Base-by-base conservation (phyloP, 2,888 invertebrate species). In the Pseudococcus longispinus region DNA sequence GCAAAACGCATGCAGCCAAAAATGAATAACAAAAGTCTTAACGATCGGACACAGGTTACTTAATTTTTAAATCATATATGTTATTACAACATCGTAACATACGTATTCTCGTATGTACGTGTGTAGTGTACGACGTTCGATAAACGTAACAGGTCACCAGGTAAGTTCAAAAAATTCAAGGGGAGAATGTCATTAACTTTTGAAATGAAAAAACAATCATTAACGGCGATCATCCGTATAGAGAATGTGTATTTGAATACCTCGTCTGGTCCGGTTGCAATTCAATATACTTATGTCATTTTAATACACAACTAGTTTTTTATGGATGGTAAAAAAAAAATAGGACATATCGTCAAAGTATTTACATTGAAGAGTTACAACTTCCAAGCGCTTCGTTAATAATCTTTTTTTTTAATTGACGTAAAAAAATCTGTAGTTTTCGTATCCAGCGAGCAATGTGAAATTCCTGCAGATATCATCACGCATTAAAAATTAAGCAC, bases 161-260 rank as follows among this genome's bases (percentile, higher is more conserved):
- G 77, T 80, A 80, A 80, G 77, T 80, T 80, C 77, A 80, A 42
- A 80, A 80, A 80, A 80, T 80, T 80, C 77, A 80, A 80, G 77
- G 77, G 60, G 77, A 42, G 42, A 37, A 80, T 42, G 77, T 80
- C 77, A 20, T 37, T 42, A 37, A 80, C 42, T 80, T n/a, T 20
- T 80, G 77, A 80, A 70, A 42, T 80, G 11, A 80, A 80, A 80
- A 80, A 80, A 80, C 42, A 80, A 80, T 80, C 42, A 42, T 42
- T 80, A 80, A 80, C 60, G 60, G 23, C 32, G 70, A 70, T 65
- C 8, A 20, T 26, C 26, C 70, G 26, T 29, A 70, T 29, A 65
- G 1, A 70, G 18, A 29, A 70, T 29, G 26, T 29, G 29, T 70
- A 60, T 60, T 60, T 60, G 60, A 60, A 60, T 60, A 60, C 20